Base-by-base conservation (phyloP, 2,113 vertebrate genomes). In the Siniperca chuatsi region DNA sequence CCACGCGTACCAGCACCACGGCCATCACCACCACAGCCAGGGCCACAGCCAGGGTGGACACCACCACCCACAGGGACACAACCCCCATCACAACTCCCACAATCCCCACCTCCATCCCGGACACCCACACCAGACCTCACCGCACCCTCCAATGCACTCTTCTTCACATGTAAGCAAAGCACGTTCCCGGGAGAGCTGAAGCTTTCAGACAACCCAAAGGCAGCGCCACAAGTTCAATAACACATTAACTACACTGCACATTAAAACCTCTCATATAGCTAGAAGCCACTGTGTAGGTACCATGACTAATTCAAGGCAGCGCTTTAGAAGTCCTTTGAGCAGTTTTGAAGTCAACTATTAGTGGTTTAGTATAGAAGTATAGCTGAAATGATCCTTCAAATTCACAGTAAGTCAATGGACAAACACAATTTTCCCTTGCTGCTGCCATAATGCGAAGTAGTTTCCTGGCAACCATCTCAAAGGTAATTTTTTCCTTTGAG, bases 21-120 rank as follows among this genome's bases (percentile, higher is more conserved):
- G 88, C 61, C 94, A 95, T 62, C 97, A 90, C 95, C 97, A 81
- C 93, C 97, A 89, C 96, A 96, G 95, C 94, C 98, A 98, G 89
- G 95, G 93, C 75, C 96, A 98, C 35, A 94, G 96, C 65, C 98
- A 98, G 78, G 95, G 96, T 0, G 90, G 84, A n/a, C 94, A 95
- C 80, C 97, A 98, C 95, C 98, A 98, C 94, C 97, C 98, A 83
- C 98, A 99, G 78, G 96, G 96, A 4, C 98, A 99, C 78, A 97
- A 97, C 83, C 92, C 89, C 70, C 98, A 99, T 93, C 97, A 97
- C 87, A 98, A 98, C 90, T 96, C 98, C 78, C 98, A 99, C 94
- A 97, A 97, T 52, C 96, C 97, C 70, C 98, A 99, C 91, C 96
- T 99, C 69, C 98, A 99, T 94, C 96, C 96, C 0, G 96, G 97